Conservation (phyloP, 2,888 invertebrate genomes). For the Vesta saturnalis region DNA sequence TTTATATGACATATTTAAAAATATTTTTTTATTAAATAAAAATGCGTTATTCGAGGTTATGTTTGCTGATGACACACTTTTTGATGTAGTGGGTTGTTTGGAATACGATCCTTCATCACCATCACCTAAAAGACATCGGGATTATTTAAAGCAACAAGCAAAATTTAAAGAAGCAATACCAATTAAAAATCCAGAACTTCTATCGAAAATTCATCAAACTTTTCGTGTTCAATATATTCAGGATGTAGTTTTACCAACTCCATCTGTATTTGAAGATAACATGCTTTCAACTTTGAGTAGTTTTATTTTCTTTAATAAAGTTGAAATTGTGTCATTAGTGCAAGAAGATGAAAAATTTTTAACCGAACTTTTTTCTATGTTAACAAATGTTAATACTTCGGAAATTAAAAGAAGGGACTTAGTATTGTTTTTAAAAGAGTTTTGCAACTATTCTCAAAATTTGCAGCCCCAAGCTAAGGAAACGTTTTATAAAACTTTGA, state of each 20-base stretch:
- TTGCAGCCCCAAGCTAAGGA: constrained; percentile 97
- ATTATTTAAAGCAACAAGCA: constrained; percentile 93
- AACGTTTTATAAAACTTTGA: constrained; percentile 94
- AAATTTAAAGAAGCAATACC: constrained; percentile 94
- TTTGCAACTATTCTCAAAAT: constrained; percentile 99
- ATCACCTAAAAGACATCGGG: constrained; percentile 91
- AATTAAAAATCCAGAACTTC: constrained; percentile 92
- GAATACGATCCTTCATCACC: constrained; percentile 95
- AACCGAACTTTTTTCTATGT: constrained; percentile 91
- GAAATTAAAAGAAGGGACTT: constrained; percentile 90
- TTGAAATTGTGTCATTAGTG: constrained; percentile 97
- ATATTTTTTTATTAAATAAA: constrained; percentile 97
- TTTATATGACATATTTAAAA: constrained; percentile 97
- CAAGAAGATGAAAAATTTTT: constrained; percentile 98
- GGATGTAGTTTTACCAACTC: constrained; percentile 98
- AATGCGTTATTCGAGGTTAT: constrained; percentile 97
- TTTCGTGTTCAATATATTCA: constrained; percentile 99
- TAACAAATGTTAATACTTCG: constrained; percentile 89
- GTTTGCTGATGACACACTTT: constrained; percentile 96
- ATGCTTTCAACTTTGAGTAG: constrained; percentile 96
- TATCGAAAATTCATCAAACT: constrained; percentile 99
- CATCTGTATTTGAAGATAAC: constrained; percentile 99
- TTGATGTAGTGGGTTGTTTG: constrained; percentile 97
- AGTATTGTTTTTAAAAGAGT: constrained; percentile 97
- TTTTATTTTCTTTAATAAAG: constrained; percentile 99